A percentile compares a stretch with the other conserved stretches of the same genome.
These are phyloP conservation scores for Eilema caniola DNA, from an alignment of 2,888 invertebrate genomes.

Conservation along the genomic window DNA sequence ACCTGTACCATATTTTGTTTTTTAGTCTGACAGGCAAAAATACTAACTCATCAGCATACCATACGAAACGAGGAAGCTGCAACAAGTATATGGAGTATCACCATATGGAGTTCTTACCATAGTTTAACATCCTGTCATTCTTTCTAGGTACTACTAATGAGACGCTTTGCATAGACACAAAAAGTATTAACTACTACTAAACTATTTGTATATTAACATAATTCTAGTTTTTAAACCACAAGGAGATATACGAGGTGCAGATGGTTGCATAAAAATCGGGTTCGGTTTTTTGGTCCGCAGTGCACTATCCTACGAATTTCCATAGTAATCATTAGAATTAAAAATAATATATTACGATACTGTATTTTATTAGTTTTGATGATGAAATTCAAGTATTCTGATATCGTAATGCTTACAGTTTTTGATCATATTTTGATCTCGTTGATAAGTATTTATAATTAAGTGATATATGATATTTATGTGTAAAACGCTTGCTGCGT, in stretches of 20 bases:
- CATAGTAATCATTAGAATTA: slow-evolving; percentile 60
- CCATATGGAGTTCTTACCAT: neutral
- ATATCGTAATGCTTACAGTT: slow-evolving; percentile 44
- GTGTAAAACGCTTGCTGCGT: slow-evolving; percentile 25
- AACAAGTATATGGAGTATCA: too few relatives aligned
- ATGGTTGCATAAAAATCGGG: neutral
- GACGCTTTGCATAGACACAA: neutral
- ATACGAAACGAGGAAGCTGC: neutral
- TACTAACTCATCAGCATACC: neutral
- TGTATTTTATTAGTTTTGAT: slow-evolving; percentile 53
- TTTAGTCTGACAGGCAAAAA: neutral
- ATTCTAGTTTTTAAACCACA: neutral
- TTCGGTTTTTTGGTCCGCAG: slow-evolving; percentile 25
- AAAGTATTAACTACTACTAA: too few relatives aligned
- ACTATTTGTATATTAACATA: neutral
- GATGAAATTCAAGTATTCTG: slow-evolving; percentile 47
- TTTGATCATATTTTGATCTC: slow-evolving; percentile 26
- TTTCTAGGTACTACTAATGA: neutral
- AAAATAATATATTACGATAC: slow-evolving; percentile 52
- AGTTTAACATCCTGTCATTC: neutral
- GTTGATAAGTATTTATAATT: slow-evolving; percentile 40
- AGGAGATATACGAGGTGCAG: neutral
- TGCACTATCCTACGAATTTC: slow-evolving; percentile 56
- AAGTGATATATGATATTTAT: slow-evolving; percentile 53
- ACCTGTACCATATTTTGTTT: neutral